phyloP scores from a whole-genome alignment of 2,888 invertebrate genomes.

The Eugnorisma glareosa region DNA sequence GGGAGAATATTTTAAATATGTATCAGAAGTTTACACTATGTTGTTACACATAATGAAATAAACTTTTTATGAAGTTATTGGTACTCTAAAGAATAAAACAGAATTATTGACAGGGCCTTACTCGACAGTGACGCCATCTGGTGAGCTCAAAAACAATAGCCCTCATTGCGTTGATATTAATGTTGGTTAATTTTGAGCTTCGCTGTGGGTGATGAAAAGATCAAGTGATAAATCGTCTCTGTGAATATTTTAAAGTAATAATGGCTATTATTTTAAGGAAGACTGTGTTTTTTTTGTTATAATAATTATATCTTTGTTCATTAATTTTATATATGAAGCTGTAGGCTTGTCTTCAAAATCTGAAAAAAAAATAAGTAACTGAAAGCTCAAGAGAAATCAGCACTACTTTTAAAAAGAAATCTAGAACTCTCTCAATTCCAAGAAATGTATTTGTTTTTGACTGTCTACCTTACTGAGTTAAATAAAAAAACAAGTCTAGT shows the following conservation, averaged over 20 bases:
- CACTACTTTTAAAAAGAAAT: background rate
- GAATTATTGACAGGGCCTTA: no score
- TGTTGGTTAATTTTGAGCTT: conserved; percentile 6
- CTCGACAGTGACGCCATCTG: no score
- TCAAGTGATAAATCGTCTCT: background rate
- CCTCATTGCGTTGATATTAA: conserved; percentile 12
- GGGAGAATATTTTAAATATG: no score
- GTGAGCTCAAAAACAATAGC: no score
- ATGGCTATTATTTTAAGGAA: background rate
- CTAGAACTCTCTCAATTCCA: background rate
- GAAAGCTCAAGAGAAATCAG: background rate
- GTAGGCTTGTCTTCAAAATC: background rate
- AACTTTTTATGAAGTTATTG: no score
- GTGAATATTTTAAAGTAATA: background rate
- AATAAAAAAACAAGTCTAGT: background rate
- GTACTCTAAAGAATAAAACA: no score
- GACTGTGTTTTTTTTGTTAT: background rate
- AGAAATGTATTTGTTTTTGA: background rate
- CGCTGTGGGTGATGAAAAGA: background rate
- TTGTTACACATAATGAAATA: no score
- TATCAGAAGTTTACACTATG: no score
- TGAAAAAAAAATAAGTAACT: background rate
- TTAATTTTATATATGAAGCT: background rate
- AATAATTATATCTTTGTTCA: background rate
- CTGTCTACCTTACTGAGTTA: background rate